A percentile compares a stretch with the other conserved stretches of the same genome.
These are phyloP conservation scores for Cyrtodaria siliqua DNA, from an alignment of 2,888 invertebrate genomes.

Conservation along the genomic window DNA sequence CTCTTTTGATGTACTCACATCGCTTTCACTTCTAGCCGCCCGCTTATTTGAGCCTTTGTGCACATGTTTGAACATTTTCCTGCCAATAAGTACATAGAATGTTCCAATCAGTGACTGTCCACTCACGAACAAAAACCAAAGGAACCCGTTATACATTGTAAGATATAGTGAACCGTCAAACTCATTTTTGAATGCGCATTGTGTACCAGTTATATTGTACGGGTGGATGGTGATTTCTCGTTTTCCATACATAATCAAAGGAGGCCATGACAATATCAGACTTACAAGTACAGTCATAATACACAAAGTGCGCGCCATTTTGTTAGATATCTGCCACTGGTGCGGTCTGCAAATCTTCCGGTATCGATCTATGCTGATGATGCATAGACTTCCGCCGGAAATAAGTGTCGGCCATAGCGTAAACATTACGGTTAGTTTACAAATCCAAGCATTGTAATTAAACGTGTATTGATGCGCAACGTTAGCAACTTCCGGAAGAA, in stretches of 20 bases:
- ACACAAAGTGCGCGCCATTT: conserved; percentile 25
- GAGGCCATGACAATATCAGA: conserved; percentile 45
- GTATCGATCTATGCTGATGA: conserved; percentile 52
- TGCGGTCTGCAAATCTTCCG: conserved; percentile 49
- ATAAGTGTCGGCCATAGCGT: conserved; percentile 45
- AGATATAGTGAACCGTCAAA: conserved; percentile 27
- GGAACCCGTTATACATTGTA: conserved; percentile 31
- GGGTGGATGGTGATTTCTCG: conserved; percentile 17
- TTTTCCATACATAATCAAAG: conserved; percentile 48
- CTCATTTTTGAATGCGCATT: conserved; percentile 41
- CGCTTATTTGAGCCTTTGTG: too few relatives aligned
- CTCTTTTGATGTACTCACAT: too few relatives aligned
- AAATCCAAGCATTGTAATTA: conserved; percentile 37
- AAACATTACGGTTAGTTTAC: conserved; percentile 51
- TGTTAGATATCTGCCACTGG: conserved; percentile 37
- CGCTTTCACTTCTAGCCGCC: background rate
- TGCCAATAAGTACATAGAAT: conserved; percentile 41
- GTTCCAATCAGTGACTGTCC: conserved; percentile 16
- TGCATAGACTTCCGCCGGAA: conserved; percentile 37
- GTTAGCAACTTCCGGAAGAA: conserved; percentile 45
- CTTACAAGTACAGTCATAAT: conserved; percentile 12
- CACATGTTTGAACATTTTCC: conserved; percentile 32
- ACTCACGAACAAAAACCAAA: conserved; percentile 43
- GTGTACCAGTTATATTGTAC: conserved; percentile 39
- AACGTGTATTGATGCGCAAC: conserved; percentile 48